These are phyloP conservation scores for Drosophila sp. DNA, from an alignment of 1,140 invertebrate species.

Conservation along the genomic window DNA sequence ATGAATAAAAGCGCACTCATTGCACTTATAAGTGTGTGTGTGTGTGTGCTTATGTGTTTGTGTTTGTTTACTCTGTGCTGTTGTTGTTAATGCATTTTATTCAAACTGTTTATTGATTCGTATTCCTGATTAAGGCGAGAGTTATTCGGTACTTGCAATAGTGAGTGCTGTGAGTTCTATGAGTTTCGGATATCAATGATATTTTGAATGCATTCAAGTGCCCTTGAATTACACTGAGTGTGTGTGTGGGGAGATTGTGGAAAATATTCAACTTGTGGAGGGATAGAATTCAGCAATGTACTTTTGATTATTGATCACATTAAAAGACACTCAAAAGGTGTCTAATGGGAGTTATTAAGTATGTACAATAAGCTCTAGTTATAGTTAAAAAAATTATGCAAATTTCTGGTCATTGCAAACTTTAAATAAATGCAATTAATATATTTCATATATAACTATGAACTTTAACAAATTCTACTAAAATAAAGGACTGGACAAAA, in stretches of 20 bases:
- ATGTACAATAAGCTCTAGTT: no score
- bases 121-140: constrained; percentile 28
- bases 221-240: constrained; percentile 2
- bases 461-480: no score
- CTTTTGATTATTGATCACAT: no score
- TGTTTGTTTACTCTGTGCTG: constrained; percentile 17
- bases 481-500: no score
- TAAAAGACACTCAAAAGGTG: no score
- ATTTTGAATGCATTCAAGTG: constrained; percentile 58
- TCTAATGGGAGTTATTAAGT: no score
- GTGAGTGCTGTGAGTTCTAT: constrained; percentile 32
- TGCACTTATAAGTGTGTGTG: constrained; percentile 28
- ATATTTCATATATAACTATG: no score
- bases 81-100: constrained; percentile 50
- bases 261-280: no score
- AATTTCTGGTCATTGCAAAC: no score
- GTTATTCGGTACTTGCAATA: constrained; percentile 27
- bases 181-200: constrained; percentile 69
- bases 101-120: constrained; percentile 54
- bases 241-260: neutral
- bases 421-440: no score
- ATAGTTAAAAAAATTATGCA: no score
- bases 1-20: constrained; percentile 37
- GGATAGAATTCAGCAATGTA: no score
- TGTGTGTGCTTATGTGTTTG: constrained; percentile 26